These are phyloP conservation scores for Patella depressa DNA, from an alignment of 2,888 invertebrate species.

Conservation along the genomic window DNA sequence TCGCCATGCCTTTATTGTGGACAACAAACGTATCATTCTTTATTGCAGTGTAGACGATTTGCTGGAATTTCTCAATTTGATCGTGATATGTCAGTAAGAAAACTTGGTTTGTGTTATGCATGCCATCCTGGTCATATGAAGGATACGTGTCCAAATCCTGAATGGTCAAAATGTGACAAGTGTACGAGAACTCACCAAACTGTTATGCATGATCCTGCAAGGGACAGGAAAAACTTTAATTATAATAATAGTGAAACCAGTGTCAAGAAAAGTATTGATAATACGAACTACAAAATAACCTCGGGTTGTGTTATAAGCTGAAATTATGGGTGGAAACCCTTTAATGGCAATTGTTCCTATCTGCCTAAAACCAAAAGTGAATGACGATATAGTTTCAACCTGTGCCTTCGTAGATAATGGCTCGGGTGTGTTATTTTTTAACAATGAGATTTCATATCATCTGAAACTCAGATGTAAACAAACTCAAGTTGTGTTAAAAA, in stretches of 20 bases:
- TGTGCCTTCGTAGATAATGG: not conserved
- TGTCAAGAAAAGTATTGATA: not conserved
- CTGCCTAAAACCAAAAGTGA: not conserved
- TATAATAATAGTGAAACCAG: too few relatives aligned
- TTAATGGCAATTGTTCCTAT: conserved; percentile 1
- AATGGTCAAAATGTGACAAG: too few relatives aligned
- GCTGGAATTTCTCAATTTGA: not conserved
- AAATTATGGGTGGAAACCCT: not conserved
- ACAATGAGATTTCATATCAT: too few relatives aligned
- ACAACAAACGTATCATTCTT: not conserved
- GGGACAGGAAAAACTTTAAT: too few relatives aligned
- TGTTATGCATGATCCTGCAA: too few relatives aligned
- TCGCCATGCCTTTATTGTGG: not conserved
- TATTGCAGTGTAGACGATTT: not conserved
- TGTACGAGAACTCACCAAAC: too few relatives aligned
- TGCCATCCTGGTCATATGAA: not conserved
- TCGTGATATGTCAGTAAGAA: not conserved
- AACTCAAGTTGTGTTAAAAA: not conserved
- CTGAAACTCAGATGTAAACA: not conserved
- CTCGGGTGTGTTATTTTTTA: not conserved
- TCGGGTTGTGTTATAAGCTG: conserved; percentile 4
- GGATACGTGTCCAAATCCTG: not conserved
- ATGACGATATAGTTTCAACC: not conserved
- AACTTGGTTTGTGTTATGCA: not conserved
- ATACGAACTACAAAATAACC: not conserved